Conservation (phyloP, 2,888 invertebrate genomes). For the Cyclophora albipunctata region DNA sequence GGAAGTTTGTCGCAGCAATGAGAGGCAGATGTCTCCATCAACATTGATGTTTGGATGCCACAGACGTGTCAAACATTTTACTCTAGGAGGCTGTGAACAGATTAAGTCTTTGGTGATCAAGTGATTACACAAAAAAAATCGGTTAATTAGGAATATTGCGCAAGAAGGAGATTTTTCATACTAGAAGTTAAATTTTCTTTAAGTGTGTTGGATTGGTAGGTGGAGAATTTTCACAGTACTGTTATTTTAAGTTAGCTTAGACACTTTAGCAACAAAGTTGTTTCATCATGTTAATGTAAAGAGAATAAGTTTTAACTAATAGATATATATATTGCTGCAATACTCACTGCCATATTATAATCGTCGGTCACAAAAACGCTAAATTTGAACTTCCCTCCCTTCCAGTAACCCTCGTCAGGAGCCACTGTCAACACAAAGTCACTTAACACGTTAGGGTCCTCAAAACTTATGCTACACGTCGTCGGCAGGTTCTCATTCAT, state of each 20-base stretch:
- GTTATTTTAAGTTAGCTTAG: too few relatives aligned
- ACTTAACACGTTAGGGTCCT: constrained; percentile 87
- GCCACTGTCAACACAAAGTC: constrained; percentile 85
- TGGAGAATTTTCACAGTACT: too few relatives aligned
- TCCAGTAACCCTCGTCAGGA: constrained; percentile 93
- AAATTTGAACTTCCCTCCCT: constrained; percentile 90
- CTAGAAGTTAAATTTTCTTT: too few relatives aligned
- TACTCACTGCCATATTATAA: constrained; percentile 95
- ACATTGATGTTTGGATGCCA: constrained; percentile 98
- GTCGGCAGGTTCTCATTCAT: constrained; percentile 89
- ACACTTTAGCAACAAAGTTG: too few relatives aligned
- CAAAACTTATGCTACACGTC: constrained; percentile 86
- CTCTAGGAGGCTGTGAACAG: constrained; percentile 86
- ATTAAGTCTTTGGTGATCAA: constrained; percentile 24
- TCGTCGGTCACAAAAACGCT: constrained; percentile 91
- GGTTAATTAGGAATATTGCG: too few relatives aligned
- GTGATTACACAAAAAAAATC: background rate
- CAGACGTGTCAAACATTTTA: constrained; percentile 91
- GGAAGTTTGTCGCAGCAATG: constrained; percentile 90
- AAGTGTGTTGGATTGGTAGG: too few relatives aligned
- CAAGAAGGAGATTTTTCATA: too few relatives aligned
- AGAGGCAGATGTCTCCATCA: constrained; percentile 94
- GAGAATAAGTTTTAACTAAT: too few relatives aligned
- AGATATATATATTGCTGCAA: too few relatives aligned
- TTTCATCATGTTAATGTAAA: too few relatives aligned